These are phyloP conservation scores for Pangasius macronema DNA, from an alignment of 2,797 vertebrate genomes.

Conservation along the genomic window DNA sequence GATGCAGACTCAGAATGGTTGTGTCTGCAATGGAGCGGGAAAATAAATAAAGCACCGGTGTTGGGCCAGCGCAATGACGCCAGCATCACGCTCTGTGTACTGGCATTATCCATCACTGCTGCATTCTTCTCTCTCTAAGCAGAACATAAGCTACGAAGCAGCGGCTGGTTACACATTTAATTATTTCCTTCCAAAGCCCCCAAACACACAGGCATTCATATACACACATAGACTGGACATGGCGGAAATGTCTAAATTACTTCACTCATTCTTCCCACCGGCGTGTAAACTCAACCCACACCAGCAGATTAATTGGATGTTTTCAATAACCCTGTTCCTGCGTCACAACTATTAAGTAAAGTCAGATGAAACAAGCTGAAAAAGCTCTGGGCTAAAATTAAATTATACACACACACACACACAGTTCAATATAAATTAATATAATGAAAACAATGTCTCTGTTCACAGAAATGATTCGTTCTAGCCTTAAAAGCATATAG, in stretches of 20 bases:
- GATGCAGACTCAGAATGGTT: constrained; percentile 69
- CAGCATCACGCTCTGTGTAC: constrained; percentile 59
- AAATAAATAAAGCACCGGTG: constrained; percentile 73
- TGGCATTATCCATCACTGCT: constrained; percentile 69
- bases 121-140: constrained; percentile 63
- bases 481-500: not conserved
- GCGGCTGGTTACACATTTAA: constrained; percentile 68
- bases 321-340: constrained; percentile 68
- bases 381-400: constrained; percentile 63
- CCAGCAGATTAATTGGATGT: constrained; percentile 65
- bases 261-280: constrained; percentile 40
- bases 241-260: constrained; percentile 42
- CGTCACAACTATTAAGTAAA: constrained; percentile 75
- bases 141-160: constrained; percentile 65
- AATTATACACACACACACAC: constrained; percentile 54
- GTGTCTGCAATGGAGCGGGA: constrained; percentile 64
- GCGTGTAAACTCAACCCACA: constrained; percentile 70
- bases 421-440: not conserved
- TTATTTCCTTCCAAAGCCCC: constrained; percentile 72
- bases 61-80: constrained; percentile 63
- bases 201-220: constrained; percentile 28
- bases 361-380: constrained; percentile 67
- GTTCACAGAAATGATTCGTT: not conserved
- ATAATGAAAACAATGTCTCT: not conserved
- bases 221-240: constrained; percentile 16